Evolutionary conservation across 2,113 vertebrate species (phyloP).

Genomic region (Sialia sialis): DNA sequence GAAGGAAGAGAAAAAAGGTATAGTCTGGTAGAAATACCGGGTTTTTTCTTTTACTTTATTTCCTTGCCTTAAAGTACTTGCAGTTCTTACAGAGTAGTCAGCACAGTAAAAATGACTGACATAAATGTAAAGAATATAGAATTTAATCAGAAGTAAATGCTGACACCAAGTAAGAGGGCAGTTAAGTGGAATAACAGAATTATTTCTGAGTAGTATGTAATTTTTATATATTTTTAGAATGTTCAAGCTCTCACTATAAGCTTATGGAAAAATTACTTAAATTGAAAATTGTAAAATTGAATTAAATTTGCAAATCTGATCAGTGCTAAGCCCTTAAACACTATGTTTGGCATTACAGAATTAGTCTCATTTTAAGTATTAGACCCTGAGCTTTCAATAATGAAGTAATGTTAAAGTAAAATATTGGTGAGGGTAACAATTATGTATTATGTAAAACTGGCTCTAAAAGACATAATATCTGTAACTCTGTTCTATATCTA

Average conservation of each 20-base stretch:
- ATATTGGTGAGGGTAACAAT: background rate
- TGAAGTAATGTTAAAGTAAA: background rate
- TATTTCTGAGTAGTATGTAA: background rate
- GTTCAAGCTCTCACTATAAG: background rate
- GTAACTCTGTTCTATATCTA: too few relatives aligned
- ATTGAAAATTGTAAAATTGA: background rate
- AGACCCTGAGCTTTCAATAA: background rate
- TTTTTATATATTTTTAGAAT: background rate
- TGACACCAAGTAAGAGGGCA: background rate
- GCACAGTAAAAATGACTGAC: background rate
- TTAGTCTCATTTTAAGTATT: background rate
- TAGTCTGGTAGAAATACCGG: background rate
- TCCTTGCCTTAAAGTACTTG: background rate
- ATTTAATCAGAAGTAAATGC: background rate
- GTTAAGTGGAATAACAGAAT: background rate
- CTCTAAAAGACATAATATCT: background rate
- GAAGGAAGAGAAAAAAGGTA: background rate
- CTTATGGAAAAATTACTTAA: background rate
- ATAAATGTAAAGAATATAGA: background rate
- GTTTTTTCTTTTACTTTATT: background rate
- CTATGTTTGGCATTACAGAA: background rate
- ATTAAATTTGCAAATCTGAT: background rate
- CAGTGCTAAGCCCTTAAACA: background rate
- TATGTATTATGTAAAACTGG: background rate
- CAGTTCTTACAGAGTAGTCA: background rate